Percentiles rank a stretch among this genome's conserved stretches.
Evolutionary conservation across 2,113 vertebrate species (phyloP).

Genomic region (Bostrychus sinensis): DNA sequence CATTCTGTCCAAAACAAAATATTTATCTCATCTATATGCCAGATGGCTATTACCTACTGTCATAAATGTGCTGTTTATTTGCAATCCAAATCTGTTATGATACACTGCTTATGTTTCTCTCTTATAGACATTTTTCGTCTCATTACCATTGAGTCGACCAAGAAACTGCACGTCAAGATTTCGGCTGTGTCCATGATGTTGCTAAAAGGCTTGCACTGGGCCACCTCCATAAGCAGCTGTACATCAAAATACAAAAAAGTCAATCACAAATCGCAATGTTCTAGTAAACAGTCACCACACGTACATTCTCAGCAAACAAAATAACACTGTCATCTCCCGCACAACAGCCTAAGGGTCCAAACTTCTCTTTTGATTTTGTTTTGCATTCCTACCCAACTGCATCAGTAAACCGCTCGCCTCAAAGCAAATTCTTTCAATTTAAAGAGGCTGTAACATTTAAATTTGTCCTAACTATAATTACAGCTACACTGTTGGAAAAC

Average conservation of each 20-base stretch:
- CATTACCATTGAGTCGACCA: conserved; percentile 89
- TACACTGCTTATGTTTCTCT: too few relatives aligned
- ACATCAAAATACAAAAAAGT: conserved; percentile 8
- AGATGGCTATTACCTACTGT: background rate
- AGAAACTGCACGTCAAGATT: conserved; percentile 87
- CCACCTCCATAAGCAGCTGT: conserved; percentile 87
- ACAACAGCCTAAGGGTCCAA: conserved; percentile 22
- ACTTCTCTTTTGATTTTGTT: conserved; percentile 15
- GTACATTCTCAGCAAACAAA: background rate
- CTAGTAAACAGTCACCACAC: background rate
- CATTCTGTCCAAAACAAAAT: conserved; percentile 80
- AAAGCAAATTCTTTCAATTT: conserved; percentile 61
- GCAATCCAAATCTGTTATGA: background rate
- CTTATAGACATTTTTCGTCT: background rate
- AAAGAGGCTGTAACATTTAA: conserved; percentile 54
- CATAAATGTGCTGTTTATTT: background rate
- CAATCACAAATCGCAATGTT: background rate
- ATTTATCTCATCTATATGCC: background rate
- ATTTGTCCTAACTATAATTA: conserved; percentile 43
- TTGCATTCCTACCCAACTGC: conserved; percentile 28
- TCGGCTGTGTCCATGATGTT: conserved; percentile 88
- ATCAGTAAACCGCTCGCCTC: conserved; percentile 44
- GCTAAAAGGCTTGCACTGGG: conserved; percentile 91
- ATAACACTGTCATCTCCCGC: background rate
- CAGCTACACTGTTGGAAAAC: conserved; percentile 23